phyloP scores from a whole-genome alignment of 1,140 invertebrate species.

The Diabrotica virgifera region DNA sequence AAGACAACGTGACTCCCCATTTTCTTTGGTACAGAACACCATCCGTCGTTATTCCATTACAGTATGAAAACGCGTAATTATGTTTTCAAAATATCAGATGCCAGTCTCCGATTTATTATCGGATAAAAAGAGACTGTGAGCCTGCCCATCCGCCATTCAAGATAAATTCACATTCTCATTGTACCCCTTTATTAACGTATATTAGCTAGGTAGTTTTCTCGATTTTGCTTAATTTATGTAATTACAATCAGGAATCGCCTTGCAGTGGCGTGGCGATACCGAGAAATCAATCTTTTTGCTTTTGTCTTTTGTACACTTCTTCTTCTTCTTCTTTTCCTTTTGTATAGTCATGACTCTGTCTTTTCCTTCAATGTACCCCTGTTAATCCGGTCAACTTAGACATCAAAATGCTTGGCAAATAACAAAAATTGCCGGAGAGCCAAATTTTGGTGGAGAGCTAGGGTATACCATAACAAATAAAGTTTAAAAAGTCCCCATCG shows the following conservation, averaged over 20 bases:
- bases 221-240: constrained; percentile 43
- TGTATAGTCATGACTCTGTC: no score
- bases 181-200: constrained; percentile 37
- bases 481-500: no score
- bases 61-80: constrained; percentile 44
- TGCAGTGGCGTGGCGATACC: constrained; percentile 26
- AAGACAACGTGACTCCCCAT: no score
- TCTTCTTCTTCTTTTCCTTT: no score
- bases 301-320: no score
- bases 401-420: no score
- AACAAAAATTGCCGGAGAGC: no score
- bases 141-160: neutral
- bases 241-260: constrained; percentile 35
- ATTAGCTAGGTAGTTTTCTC: constrained; percentile 46
- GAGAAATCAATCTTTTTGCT: no score
- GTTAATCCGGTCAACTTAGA: no score
- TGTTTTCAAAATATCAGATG: constrained; percentile 45
- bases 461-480: no score
- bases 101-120: constrained; percentile 44
- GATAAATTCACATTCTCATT: constrained; percentile 29
- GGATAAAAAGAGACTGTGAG: constrained; percentile 32
- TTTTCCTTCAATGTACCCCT: no score
- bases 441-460: no score
- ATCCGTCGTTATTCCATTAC: constrained; percentile 41
- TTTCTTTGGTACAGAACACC: constrained; percentile 23